Conservation (phyloP, 2,113 vertebrate species). For the Taxidea taxus region DNA sequence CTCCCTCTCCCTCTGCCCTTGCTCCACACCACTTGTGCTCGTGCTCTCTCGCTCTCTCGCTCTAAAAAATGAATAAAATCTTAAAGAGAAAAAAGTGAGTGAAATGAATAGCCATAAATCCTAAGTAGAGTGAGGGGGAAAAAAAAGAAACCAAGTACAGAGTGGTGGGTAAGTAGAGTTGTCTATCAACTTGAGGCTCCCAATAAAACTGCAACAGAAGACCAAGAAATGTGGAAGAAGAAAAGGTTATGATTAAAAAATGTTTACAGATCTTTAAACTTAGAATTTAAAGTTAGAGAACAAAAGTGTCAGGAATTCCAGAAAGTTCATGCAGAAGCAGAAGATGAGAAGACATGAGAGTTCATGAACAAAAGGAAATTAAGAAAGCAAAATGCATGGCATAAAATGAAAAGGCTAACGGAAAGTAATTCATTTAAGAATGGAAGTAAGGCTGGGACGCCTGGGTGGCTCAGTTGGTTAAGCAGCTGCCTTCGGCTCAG, state of each 20-base stretch:
- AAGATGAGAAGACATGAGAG: neutral
- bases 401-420: neutral
- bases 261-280: neutral
- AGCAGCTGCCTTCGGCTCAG: too few relatives aligned
- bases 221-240: neutral
- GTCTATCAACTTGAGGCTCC: neutral
- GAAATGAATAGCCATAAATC: neutral
- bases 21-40: too few relatives aligned
- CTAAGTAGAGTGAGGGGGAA: neutral
- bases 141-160: neutral
- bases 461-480: too few relatives aligned
- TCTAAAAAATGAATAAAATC: too few relatives aligned
- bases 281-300: neutral
- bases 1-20: too few relatives aligned
- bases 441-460: neutral
- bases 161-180: neutral
- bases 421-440: neutral
- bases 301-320: neutral
- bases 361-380: neutral
- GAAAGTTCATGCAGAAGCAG: neutral
- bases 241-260: neutral
- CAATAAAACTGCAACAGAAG: neutral
- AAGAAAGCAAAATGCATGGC: neutral
- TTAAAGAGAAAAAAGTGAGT: neutral
- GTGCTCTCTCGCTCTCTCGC: too few relatives aligned